Conservation (phyloP, 2,113 vertebrate genomes). For the Tympanuchus pallidicinctus region DNA sequence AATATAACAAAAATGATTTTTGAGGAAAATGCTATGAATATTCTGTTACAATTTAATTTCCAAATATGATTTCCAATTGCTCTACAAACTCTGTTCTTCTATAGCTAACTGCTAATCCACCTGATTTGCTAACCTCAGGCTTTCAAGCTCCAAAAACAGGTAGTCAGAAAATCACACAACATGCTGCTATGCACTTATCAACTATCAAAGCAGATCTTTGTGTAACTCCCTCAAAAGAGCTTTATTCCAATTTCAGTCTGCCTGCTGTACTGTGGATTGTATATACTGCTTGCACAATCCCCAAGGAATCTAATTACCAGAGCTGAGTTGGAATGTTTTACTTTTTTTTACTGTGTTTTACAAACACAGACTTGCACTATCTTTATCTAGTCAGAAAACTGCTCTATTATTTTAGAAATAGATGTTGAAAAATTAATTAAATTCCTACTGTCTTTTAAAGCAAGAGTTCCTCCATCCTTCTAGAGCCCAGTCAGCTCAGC, state of each 20-base stretch:
- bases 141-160: not conserved
- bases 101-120: not conserved
- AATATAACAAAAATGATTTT: not conserved
- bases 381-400: constrained; percentile 24
- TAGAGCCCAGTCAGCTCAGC: constrained; percentile 28
- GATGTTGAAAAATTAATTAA: constrained; percentile 56
- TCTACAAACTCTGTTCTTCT: not conserved
- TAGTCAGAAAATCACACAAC: not conserved
- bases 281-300: not conserved
- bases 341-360: not conserved
- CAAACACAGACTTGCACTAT: not conserved
- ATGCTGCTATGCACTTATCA: not conserved
- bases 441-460: constrained; percentile 70
- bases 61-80: not conserved
- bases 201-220: not conserved
- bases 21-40: not conserved
- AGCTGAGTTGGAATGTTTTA: constrained; percentile 22
- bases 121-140: not conserved
- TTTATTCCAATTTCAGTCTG: constrained; percentile 6
- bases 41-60: not conserved
- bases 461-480: constrained; percentile 33
- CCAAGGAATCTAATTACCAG: constrained; percentile 45
- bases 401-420: constrained; percentile 12
- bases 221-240: not conserved
- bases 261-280: not conserved